Base-by-base conservation (phyloP, 2,797 vertebrate species). In the Mus spretus region DNA sequence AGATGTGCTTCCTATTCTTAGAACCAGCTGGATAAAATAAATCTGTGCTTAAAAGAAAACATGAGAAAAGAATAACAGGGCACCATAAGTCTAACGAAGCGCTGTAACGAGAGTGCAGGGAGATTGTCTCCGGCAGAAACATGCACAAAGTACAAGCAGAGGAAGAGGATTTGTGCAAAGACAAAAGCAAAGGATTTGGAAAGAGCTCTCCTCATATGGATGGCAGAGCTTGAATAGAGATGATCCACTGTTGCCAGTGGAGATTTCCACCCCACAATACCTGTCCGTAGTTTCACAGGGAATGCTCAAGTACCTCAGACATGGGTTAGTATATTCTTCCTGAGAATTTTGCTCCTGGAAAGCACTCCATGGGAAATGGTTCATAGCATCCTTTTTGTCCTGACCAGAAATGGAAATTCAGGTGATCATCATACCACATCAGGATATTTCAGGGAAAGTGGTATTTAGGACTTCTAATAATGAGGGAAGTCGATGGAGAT, bases 21-120 rank as follows among this genome's bases (percentile, higher is more conserved):
- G 82, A 95, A 96, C 74, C 74, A 96, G 86, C 82, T 88, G 72
- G 59, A 88, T 95, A 89, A 94, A 96, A 96, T 95, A 96, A 97
- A 97, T 93, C 90, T 63, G 81, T 53, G 55, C 88, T 96, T 96
- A 89, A 93, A 91, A 65, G 63, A 50, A 86, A 37, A 63, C 61
- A 89, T 40, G 61, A 75, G 78, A 87, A 95, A 78, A 95, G 59
- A 96, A 93, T 55, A 90, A 86, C 65, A 93, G 34, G 93, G 70
- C 67, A 83, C 92, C 84, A 65, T 95, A 75, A 17, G 7, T 37
- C 53, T 78, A 89, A 88, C 37, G 90, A 94, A 84, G 37, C n/a
- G 14, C 63, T 61, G 4, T 57, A 50, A n/a, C 37, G n/a, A 95
- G 78, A 78, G 40, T 82, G 65, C 78, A 37, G 96, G 79, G 82